Evolutionary conservation across 2,113 vertebrate genomes (phyloP), one percentile per base, ranked within the genome.

Genomic region (Nycticryphes semicollaris): DNA sequence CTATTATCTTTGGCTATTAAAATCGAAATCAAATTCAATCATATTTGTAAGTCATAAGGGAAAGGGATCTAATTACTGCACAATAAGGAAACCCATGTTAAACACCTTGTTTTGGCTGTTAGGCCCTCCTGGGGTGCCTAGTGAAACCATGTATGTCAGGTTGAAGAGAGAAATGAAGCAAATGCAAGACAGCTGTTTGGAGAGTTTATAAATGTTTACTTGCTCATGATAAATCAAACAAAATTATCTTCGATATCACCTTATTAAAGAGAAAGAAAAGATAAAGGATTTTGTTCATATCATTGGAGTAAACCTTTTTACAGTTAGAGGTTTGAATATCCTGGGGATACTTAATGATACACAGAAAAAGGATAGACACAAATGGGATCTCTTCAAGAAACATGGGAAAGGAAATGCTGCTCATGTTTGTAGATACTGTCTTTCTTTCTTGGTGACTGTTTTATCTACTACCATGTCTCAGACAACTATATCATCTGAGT

Each of bases 141-240:
- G 47, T 54, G 47, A 89, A 92, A 72, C 43, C 33, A 35, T 27
- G 41, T 67, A 69, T 90, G 63, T 67, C 41, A 89, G 47, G 28
- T n/a, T 90, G 76, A 84, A 89, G 50, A 90, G 25, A 43, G 25
- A 89, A 90, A 50, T 53, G 63, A 90, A 84, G 56, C 64, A 92
- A 95, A 92, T 77, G 64, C 41, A 86, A 92, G 10, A 30, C 80
- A 90, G 64, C n/a, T 96, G 82, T 84, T 75, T 90, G 73, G 31
- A 81, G 80, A 86, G 37, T 90, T 80, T 94, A 28, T 53, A 80
- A 93, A 69, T 54, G 45, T 14, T 54, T 86, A 4, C 19, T 77
- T 86, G 16, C 15, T 63, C 41, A 67, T 72, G 31, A 70, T 78
- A 90, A 76, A 85, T 51, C 67, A 88, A 77, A 17, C 22, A 87